Evolutionary conservation across 2,888 invertebrate genomes (phyloP).

Genomic region (Pristionchus exspectatus): DNA sequence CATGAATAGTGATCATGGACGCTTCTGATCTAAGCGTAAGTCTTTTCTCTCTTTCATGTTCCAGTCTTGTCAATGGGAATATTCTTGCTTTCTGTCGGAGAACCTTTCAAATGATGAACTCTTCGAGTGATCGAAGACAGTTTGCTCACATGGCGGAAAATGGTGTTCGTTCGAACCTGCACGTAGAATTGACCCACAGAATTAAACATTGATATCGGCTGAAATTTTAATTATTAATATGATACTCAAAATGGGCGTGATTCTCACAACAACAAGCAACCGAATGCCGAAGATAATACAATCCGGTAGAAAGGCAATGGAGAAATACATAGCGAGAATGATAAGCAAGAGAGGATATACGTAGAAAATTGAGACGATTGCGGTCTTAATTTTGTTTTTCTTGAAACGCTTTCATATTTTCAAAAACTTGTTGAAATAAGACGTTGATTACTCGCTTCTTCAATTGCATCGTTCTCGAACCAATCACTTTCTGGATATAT

Average conservation of each 20-base stretch:
- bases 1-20: neutral
- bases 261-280: neutral
- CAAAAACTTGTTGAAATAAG: neutral
- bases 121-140: neutral
- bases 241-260: neutral
- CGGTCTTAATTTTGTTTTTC: neutral
- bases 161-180: neutral
- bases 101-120: neutral
- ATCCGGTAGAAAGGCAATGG: conserved; percentile 6
- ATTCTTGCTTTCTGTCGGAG: conserved; percentile 7
- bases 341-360: conserved; percentile 4
- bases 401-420: neutral
- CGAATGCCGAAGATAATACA: neutral
- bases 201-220: conserved; percentile 30
- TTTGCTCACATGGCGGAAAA: conserved; percentile 2
- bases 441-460: conserved; percentile 20
- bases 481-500: neutral
- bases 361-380: conserved; percentile 22
- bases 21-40: neutral
- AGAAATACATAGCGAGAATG: conserved; percentile 7
- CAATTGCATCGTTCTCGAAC: neutral
- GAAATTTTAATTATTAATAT: no score
- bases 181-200: conserved; percentile 14
- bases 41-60: neutral
- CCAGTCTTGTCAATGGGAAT: neutral